These are phyloP conservation scores for Drosophila flavopinicola DNA, from an alignment of 2,888 invertebrate genomes.

Conservation along the genomic window DNA sequence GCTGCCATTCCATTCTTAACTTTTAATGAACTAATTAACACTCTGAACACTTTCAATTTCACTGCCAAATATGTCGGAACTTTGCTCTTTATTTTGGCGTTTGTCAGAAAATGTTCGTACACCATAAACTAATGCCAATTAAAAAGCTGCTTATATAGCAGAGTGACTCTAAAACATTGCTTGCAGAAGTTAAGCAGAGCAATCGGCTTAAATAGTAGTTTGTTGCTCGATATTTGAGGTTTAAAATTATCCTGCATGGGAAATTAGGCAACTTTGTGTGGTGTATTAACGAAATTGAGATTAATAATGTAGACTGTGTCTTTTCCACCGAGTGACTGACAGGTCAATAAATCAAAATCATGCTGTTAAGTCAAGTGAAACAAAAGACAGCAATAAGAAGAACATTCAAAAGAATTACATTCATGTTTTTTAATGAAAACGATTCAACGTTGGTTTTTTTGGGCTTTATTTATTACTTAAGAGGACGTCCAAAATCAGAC, in stretches of 20 bases:
- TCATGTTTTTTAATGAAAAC: constrained; percentile 70
- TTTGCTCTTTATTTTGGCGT: too few relatives aligned
- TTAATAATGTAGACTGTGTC: constrained; percentile 58
- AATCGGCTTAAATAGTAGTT: too few relatives aligned
- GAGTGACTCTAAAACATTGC: too few relatives aligned
- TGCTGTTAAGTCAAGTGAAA: constrained; percentile 61
- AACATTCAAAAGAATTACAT: constrained; percentile 19
- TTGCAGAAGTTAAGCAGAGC: too few relatives aligned
- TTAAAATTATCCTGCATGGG: constrained; percentile 6
- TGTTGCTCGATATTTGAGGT: background rate
- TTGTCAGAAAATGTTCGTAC: background rate
- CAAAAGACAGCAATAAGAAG: constrained; percentile 29
- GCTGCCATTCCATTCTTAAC: background rate
- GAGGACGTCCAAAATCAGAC: constrained; percentile 38
- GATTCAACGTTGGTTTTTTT: constrained; percentile 46
- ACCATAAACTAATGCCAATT: background rate
- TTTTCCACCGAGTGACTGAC: constrained; percentile 32
- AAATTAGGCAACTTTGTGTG: constrained; percentile 13
- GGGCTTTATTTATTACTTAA: constrained; percentile 59
- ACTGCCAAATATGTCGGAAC: too few relatives aligned
- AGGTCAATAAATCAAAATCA: constrained; percentile 75
- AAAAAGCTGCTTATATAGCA: background rate
- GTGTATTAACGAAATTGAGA: constrained; percentile 49
- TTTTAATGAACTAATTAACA: background rate
- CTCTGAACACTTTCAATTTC: too few relatives aligned